A percentile compares a stretch with the other conserved stretches of the same genome.
These are phyloP conservation scores for Stratiomys singularior DNA, from an alignment of 2,888 invertebrate species.

Conservation along the genomic window DNA sequence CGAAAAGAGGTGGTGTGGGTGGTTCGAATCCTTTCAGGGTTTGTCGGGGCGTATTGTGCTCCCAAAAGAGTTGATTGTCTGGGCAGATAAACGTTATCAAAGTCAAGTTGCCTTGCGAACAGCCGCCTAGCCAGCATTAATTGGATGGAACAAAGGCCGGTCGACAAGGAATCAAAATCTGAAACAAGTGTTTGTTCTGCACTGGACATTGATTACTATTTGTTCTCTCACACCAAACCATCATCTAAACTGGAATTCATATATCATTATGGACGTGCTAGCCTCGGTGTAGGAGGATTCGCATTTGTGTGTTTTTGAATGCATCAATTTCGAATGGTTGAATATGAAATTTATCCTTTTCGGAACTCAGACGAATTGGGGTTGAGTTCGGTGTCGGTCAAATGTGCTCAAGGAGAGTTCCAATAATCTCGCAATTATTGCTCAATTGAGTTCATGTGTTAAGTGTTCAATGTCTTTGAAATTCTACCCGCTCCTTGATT, in stretches of 20 bases:
- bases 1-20: neutral
- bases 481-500: no score
- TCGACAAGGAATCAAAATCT: constrained; percentile 41
- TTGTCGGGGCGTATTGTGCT: constrained; percentile 12
- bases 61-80: neutral
- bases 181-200: constrained; percentile 44
- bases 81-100: constrained; percentile 14
- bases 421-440: no score
- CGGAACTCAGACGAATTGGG: neutral
- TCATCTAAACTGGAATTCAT: neutral
- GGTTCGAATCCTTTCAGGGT: neutral
- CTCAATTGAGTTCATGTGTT: no score
- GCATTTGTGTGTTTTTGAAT: neutral
- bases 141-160: constrained; percentile 29
- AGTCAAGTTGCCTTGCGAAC: constrained; percentile 8
- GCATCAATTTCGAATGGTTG: neutral
- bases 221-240: constrained; percentile 12
- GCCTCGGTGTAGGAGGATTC: neutral
- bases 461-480: no score
- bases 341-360: neutral
- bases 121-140: constrained; percentile 25
- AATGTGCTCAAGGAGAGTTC: no score
- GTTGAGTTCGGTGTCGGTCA: neutral
- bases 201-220: constrained; percentile 41
- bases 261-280: neutral